Conservation (phyloP, 2,888 invertebrate genomes). For the Crioceris asparagi region DNA sequence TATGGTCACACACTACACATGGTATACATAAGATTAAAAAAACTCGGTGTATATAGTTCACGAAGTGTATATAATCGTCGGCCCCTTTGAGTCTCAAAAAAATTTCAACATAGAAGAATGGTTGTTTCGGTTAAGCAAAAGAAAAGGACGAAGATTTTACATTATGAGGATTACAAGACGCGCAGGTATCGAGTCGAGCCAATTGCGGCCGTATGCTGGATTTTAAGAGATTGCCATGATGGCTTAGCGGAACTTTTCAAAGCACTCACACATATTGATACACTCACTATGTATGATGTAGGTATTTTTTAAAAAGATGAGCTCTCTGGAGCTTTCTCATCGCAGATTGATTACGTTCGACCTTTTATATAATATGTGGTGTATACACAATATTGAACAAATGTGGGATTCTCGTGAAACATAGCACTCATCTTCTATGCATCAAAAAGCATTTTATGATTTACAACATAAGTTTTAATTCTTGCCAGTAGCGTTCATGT, state of each 20-base stretch:
- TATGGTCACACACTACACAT: not conserved
- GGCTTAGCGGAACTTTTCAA: slow-evolving; percentile 36
- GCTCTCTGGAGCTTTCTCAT: too few species aligned
- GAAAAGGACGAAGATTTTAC: slow-evolving; percentile 37
- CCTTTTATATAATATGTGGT: too few species aligned
- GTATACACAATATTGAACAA: too few species aligned
- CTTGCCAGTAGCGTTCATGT: too few species aligned
- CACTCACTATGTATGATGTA: too few species aligned
- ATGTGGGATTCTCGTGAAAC: too few species aligned
- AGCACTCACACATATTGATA: slow-evolving; percentile 26
- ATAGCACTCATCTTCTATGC: too few species aligned
- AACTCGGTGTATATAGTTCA: slow-evolving; percentile 25
- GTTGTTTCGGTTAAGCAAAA: slow-evolving; percentile 33
- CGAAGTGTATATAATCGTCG: slow-evolving; percentile 33
- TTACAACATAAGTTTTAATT: too few species aligned
- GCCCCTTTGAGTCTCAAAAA: slow-evolving; percentile 35
- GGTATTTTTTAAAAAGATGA: too few species aligned
- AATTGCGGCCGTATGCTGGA: slow-evolving; percentile 33
- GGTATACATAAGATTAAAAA: slow-evolving; percentile 15
- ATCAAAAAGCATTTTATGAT: too few species aligned
- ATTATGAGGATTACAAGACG: slow-evolving; percentile 37
- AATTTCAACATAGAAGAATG: too few species aligned
- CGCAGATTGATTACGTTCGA: too few species aligned
- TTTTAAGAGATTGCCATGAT: slow-evolving; percentile 36
- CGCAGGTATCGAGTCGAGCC: slow-evolving; percentile 33